Percentiles rank a stretch among this genome's conserved stretches.
phyloP scores from a whole-genome alignment of 2,113 vertebrate species.

The Blennius ocellaris region DNA sequence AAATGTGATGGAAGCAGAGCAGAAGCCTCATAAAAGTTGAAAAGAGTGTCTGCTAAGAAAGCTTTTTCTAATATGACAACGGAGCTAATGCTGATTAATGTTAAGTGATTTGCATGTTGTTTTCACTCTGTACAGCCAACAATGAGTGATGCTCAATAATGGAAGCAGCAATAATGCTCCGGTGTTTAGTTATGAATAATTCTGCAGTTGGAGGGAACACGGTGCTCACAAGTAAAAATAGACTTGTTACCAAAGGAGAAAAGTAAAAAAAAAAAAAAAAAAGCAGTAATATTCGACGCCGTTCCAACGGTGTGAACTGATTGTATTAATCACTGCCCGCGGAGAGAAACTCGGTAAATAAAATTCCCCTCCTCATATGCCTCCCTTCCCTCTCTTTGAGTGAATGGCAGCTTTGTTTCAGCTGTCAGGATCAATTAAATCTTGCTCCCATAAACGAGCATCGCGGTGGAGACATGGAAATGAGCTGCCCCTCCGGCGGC shows the following conservation, averaged over 20 bases:
- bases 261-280: neutral
- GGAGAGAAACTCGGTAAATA: conserved; percentile 63
- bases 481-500: conserved; percentile 50
- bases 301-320: conserved; percentile 57
- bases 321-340: conserved; percentile 39
- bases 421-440: conserved; percentile 68
- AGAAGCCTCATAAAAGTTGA: conserved; percentile 19
- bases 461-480: conserved; percentile 57
- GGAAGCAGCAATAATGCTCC: conserved; percentile 26
- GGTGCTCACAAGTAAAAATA: conserved; percentile 46
- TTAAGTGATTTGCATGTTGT: conserved; percentile 11
- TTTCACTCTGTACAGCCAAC: conserved; percentile 15
- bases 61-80: conserved; percentile 19
- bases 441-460: conserved; percentile 69
- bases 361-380: conserved; percentile 52
- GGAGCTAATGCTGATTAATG: conserved; percentile 18
- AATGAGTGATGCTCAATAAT: conserved; percentile 15
- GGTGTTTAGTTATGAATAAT: conserved; percentile 31
- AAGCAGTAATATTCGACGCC: conserved; percentile 17
- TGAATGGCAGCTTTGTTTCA: conserved; percentile 75
- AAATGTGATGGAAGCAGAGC: conserved; percentile 10
- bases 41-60: conserved; percentile 12
- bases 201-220: conserved; percentile 40
- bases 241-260: conserved; percentile 13
- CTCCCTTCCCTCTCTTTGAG: conserved; percentile 34